These are phyloP conservation scores for Volucella inanis DNA, from an alignment of 2,888 invertebrate genomes.

Conservation along the genomic window DNA sequence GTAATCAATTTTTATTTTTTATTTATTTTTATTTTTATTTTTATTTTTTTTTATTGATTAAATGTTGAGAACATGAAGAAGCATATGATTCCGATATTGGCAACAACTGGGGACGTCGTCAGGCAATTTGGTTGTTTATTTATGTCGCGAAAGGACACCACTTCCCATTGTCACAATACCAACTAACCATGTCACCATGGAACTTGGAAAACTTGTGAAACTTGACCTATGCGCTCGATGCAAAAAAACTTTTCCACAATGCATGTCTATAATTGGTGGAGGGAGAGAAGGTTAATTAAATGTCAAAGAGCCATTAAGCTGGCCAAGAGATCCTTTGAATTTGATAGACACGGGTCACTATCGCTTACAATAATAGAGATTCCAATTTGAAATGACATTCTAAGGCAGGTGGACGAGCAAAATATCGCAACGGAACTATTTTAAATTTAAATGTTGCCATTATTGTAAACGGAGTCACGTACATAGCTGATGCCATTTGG, in stretches of 20 bases:
- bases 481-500: too few relatives aligned
- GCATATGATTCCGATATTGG: slow-evolving; percentile 14
- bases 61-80: slow-evolving; percentile 26
- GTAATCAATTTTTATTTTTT: slow-evolving; percentile 32
- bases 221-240: slow-evolving; percentile 20
- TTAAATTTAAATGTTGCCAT: too few relatives aligned
- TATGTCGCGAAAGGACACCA: background rate
- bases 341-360: background rate
- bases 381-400: background rate
- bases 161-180: background rate
- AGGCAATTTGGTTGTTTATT: slow-evolving; percentile 1
- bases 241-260: background rate
- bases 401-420: too few relatives aligned
- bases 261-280: background rate
- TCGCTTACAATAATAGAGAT: too few relatives aligned
- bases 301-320: slow-evolving; percentile 4
- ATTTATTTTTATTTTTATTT: background rate
- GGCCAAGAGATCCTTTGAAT: background rate
- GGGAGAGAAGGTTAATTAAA: background rate
- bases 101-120: slow-evolving; percentile 17
- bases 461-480: too few relatives aligned
- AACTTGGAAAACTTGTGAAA: background rate
- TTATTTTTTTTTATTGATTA: slow-evolving; percentile 1
- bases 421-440: too few relatives aligned
- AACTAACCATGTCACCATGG: background rate